phyloP scores from a whole-genome alignment of 2,797 vertebrate genomes.

The Tragelaphus eurycerus region DNA sequence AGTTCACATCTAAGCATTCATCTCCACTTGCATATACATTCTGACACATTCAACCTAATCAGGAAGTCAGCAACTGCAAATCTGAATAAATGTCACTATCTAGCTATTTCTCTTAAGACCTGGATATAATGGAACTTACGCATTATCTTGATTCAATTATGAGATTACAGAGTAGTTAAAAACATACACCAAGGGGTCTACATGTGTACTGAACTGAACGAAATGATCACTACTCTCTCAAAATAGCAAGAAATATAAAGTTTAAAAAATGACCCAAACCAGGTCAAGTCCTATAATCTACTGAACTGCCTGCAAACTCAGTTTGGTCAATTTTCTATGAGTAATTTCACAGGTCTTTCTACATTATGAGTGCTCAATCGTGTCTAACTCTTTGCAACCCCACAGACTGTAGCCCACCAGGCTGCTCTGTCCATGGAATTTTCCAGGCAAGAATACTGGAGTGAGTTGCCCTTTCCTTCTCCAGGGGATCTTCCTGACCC shows the following conservation, averaged over 20 bases:
- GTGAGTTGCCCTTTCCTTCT: not conserved
- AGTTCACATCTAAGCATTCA: not conserved
- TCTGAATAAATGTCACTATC: not conserved
- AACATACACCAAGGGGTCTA: not conserved
- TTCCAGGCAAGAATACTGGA: not conserved
- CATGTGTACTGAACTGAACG: not conserved
- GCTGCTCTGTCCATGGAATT: not conserved
- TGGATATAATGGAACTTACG: not conserved
- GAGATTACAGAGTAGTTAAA: conserved; percentile 4
- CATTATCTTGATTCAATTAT: not conserved
- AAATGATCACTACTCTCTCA: not conserved
- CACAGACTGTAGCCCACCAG: not conserved
- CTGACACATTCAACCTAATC: not conserved
- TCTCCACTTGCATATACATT: not conserved
- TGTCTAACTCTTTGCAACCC: not conserved
- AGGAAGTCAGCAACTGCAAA: not conserved
- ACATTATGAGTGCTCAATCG: not conserved
- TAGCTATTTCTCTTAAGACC: not conserved
- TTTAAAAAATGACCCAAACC: not conserved
- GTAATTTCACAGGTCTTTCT: not conserved
- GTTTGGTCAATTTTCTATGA: not conserved
- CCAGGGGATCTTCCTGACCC: not conserved
- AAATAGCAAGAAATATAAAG: not conserved
- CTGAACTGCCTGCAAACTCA: not conserved
- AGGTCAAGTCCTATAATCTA: not conserved